phyloP scores from a whole-genome alignment of 2,888 invertebrate genomes.

The Amphipoea lucens region DNA sequence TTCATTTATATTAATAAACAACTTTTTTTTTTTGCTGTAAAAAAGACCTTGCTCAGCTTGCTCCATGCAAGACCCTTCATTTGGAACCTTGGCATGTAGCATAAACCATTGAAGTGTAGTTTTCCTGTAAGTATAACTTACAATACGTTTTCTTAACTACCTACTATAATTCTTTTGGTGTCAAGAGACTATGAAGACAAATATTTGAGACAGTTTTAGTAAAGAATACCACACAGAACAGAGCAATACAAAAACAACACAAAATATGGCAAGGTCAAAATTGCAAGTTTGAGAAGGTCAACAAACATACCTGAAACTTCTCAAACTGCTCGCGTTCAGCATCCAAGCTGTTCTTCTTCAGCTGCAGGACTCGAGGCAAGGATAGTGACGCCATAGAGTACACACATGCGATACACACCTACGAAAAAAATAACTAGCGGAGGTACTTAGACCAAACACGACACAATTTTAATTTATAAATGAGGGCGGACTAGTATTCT shows the following conservation, averaged over 20 bases:
- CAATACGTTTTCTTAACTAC: not conserved
- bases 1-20: not conserved
- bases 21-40: not conserved
- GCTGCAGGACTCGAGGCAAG: slow-evolving; percentile 93
- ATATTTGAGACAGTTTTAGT: not conserved
- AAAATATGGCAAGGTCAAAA: slow-evolving; percentile 50
- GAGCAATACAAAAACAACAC: slow-evolving; percentile 11
- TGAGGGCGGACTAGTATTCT: slow-evolving; percentile 43
- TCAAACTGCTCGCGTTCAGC: slow-evolving; percentile 95
- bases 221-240: not conserved
- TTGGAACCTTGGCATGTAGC: slow-evolving; percentile 5
- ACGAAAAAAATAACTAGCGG: slow-evolving; percentile 69
- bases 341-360: slow-evolving; percentile 94
- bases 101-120: not conserved
- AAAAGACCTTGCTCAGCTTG: not conserved
- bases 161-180: not conserved
- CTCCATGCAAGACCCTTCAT: slow-evolving; percentile 18
- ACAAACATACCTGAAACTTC: slow-evolving; percentile 93
- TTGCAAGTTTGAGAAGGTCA: slow-evolving; percentile 47
- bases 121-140: slow-evolving; percentile 17
- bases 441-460: slow-evolving; percentile 56
- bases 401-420: slow-evolving; percentile 79
- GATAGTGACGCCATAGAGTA: slow-evolving; percentile 93
- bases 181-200: not conserved
- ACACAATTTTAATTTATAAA: slow-evolving; percentile 56